Evolutionary conservation across 2,113 vertebrate genomes (phyloP).

Genomic region (Synodontis membranacea): DNA sequence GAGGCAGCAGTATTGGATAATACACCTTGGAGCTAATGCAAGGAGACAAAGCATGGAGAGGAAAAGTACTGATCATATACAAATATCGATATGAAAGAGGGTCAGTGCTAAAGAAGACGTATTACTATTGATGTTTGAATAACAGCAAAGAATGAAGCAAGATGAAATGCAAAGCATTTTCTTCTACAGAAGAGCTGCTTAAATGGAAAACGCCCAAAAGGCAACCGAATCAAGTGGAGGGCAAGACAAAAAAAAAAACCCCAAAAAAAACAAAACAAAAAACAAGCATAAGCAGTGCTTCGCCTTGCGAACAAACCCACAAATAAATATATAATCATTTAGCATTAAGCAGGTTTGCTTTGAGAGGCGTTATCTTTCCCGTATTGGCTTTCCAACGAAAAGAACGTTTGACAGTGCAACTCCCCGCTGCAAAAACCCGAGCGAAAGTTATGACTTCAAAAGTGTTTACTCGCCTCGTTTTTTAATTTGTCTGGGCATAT

Average conservation of each 20-base stretch:
- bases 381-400: slow-evolving; percentile 53
- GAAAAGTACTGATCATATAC: slow-evolving; percentile 79
- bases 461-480: slow-evolving; percentile 63
- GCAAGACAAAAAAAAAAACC: slow-evolving; percentile 58
- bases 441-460: slow-evolving; percentile 69
- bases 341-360: slow-evolving; percentile 55
- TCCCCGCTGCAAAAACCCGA: slow-evolving; percentile 57
- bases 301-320: slow-evolving; percentile 57
- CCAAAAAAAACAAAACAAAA: slow-evolving; percentile 39
- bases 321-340: slow-evolving; percentile 68
- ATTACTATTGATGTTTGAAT: slow-evolving; percentile 81
- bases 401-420: slow-evolving; percentile 66
- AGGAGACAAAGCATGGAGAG: slow-evolving; percentile 70
- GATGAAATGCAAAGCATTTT: slow-evolving; percentile 41
- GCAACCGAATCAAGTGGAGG: slow-evolving; percentile 64
- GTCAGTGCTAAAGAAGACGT: slow-evolving; percentile 77
- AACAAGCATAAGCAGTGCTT: slow-evolving; percentile 36
- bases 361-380: slow-evolving; percentile 59
- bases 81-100: slow-evolving; percentile 78
- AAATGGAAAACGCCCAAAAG: slow-evolving; percentile 69
- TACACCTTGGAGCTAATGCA: slow-evolving; percentile 70
- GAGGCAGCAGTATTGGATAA: slow-evolving; percentile 75
- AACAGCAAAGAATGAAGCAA: slow-evolving; percentile 63
- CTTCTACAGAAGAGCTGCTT: slow-evolving; percentile 46
- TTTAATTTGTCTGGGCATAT: slow-evolving; percentile 74